These are phyloP conservation scores for Tachycineta bicolor DNA, from an alignment of 2,113 vertebrate genomes.

Conservation along the genomic window DNA sequence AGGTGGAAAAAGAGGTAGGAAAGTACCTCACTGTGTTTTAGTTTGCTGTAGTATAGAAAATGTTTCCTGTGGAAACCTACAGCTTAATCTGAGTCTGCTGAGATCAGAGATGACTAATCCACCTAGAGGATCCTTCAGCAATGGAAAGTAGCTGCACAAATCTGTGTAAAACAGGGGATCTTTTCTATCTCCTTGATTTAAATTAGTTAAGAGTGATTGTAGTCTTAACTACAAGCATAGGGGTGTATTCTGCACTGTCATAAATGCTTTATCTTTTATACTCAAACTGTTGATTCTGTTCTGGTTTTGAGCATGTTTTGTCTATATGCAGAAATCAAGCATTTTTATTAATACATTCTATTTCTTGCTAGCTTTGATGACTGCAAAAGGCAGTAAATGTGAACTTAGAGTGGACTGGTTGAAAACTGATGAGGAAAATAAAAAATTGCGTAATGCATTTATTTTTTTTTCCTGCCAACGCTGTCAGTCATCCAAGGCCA, in stretches of 20 bases:
- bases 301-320: not conserved
- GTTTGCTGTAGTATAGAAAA: not conserved
- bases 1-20: not conserved
- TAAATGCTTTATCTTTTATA: not conserved
- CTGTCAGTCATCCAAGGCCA: not conserved
- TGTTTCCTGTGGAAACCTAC: not conserved
- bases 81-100: not conserved
- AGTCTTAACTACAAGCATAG: not conserved
- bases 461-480: not conserved
- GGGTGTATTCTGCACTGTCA: not conserved
- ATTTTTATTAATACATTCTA: not conserved
- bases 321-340: not conserved
- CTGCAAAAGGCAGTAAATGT: not conserved
- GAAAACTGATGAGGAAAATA: not conserved
- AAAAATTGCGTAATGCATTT: not conserved
- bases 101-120: constrained; percentile 20
- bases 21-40: not conserved
- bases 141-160: constrained; percentile 8
- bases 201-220: not conserved
- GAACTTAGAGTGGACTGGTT: not conserved
- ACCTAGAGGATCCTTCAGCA: not conserved
- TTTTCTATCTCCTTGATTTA: not conserved
- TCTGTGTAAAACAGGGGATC: not conserved
- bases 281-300: not conserved
- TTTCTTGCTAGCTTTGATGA: not conserved